Base-by-base conservation (phyloP, 2,797 vertebrate genomes). In the Caiman crocodilus region DNA sequence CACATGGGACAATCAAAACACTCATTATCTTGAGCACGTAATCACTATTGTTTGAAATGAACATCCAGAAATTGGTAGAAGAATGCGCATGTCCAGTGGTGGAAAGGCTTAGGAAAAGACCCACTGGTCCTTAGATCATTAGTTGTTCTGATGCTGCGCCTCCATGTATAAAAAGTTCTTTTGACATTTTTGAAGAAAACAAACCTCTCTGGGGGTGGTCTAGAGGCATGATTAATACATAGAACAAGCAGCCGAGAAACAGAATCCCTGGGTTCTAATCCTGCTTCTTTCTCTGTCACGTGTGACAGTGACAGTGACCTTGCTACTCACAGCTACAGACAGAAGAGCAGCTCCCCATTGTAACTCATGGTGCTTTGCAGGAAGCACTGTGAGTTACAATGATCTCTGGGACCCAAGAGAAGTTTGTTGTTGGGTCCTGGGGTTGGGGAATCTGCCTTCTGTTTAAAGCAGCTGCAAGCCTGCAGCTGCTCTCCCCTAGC, bases 1-100 rank as follows among this genome's bases (percentile, higher is more conserved):
- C 91, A 92, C 88, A 15, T 57, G 76, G 86, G 84, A 94, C 95
- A 91, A 71, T 80, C 89, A 73, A 87, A 96, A 90, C 74, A n/a
- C 80, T 91, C 61, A 61, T 90, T 89, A 85, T 85, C 92, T 92
- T 75, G 90, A 91, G 90, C 79, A 55, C 64, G 64, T 75, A 87
- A 67, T 82, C 69, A 28, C 2, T 83, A 83, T 63, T 76, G 26
- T 84, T 81, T 71, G 82, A 81, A 79, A 60, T 13, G 58, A 14
- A 2, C 3, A 42, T 82, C 80, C 57, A 28, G 58, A 85, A 76
- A 58, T 30, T 88, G 82, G 71, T 85, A 64, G 21, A 89, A 75
- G 76, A 58, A 28, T 63, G 9, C 4, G 13, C 69, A 2, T 2
- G 85, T 35, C n/a, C 56, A 3, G 64, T 55, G 79, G 28, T 65